Conservation (phyloP, 2,888 invertebrate genomes). For the Caenorhabditis doughertyi region DNA sequence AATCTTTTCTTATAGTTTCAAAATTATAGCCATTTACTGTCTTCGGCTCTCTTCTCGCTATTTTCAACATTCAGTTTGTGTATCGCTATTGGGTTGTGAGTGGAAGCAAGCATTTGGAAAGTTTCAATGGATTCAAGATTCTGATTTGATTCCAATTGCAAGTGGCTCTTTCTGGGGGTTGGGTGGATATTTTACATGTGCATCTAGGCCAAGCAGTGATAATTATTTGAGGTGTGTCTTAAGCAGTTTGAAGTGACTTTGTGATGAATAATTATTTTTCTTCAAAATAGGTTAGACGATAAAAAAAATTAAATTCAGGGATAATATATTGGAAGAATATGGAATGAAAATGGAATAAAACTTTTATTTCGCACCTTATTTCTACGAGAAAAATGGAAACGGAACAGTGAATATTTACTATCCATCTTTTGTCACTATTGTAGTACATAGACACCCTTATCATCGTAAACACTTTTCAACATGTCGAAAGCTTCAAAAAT, state of each 20-base stretch:
- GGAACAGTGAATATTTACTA: conserved; percentile 13
- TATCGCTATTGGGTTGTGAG: conserved; percentile 37
- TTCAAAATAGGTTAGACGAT: no score
- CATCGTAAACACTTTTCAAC: background rate
- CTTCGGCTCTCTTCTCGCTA: conserved; percentile 36
- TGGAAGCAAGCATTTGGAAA: conserved; percentile 12
- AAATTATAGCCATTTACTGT: conserved; percentile 15
- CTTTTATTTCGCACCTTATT: conserved; percentile 36
- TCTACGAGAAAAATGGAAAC: conserved; percentile 19
- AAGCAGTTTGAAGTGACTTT: no score
- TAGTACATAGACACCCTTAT: background rate
- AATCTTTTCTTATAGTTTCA: background rate
- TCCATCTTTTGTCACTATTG: conserved; percentile 16
- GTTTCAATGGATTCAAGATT: conserved; percentile 22
- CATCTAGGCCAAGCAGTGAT: conserved; percentile 14
- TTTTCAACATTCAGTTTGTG: conserved; percentile 35
- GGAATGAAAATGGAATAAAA: conserved; percentile 17
- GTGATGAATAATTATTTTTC: no score
- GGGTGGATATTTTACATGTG: conserved; percentile 25
- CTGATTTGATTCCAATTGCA: conserved; percentile 10
- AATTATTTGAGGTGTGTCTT: conserved; percentile 20
- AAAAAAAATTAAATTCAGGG: background rate
- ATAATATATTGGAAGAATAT: conserved; percentile 11
- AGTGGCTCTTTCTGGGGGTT: conserved; percentile 14
- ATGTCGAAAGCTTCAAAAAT: background rate